These are phyloP conservation scores for Halcyon senegalensis DNA, from an alignment of 2,113 vertebrate species.

Conservation along the genomic window DNA sequence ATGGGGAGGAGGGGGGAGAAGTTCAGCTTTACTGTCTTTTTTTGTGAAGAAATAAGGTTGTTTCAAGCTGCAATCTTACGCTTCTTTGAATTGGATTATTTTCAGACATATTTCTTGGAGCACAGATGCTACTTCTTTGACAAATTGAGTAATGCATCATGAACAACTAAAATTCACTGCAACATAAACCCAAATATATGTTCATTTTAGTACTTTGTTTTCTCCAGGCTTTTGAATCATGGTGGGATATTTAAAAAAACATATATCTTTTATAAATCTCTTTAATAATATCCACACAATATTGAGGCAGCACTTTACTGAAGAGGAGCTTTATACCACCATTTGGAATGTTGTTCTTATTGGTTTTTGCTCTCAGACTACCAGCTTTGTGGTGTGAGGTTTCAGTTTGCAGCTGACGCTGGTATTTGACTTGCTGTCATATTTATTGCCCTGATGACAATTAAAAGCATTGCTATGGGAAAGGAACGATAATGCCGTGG, in stretches of 20 bases:
- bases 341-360: conserved; percentile 29
- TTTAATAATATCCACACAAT: conserved; percentile 38
- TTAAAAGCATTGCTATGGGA: conserved; percentile 41
- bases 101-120: conserved; percentile 25
- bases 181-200: conserved; percentile 62
- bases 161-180: conserved; percentile 39
- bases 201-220: conserved; percentile 55
- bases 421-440: conserved; percentile 14
- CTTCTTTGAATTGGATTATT: conserved; percentile 9
- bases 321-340: conserved; percentile 10
- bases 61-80: not conserved
- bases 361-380: conserved; percentile 49
- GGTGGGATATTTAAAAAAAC: not conserved
- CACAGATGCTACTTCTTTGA: not conserved
- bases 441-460: conserved; percentile 65
- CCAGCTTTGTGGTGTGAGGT: conserved; percentile 34
- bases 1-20: not conserved
- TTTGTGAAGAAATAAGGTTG: not conserved
- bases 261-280: conserved; percentile 61
- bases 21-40: not conserved
- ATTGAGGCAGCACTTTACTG: conserved; percentile 44
- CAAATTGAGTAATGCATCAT: conserved; percentile 49
- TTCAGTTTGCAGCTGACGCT: conserved; percentile 56
- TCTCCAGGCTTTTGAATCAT: conserved; percentile 36
- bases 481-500: not conserved